Percentiles rank a stretch among this genome's conserved stretches.
These are phyloP conservation scores for Rhabdomys pumilio DNA, from an alignment of 2,797 vertebrate species.

Conservation along the genomic window DNA sequence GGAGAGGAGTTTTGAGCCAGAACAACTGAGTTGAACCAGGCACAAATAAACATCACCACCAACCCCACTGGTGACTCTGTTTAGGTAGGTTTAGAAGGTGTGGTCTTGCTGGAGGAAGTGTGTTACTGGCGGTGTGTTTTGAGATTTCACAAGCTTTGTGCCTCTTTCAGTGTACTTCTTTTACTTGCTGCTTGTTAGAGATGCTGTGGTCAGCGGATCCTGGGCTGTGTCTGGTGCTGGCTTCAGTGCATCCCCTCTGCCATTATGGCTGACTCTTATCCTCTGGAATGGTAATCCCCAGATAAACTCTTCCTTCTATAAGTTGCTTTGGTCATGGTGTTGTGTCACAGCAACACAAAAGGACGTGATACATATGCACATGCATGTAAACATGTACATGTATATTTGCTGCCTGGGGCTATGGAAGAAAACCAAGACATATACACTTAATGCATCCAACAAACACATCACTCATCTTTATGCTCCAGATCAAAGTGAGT, in stretches of 20 bases:
- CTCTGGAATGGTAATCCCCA: not conserved
- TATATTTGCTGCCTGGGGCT: not conserved
- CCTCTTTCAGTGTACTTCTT: not conserved
- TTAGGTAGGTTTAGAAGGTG: not conserved
- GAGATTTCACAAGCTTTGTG: not conserved
- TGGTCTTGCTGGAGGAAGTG: not conserved
- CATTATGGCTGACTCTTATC: not conserved
- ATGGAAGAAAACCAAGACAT: not conserved
- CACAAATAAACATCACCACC: not conserved
- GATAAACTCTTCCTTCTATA: not conserved
- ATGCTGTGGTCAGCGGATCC: not conserved
- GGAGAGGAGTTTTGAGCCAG: not conserved
- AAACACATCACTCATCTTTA: conserved; percentile 32
- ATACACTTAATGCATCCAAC: not conserved
- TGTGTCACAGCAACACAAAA: not conserved
- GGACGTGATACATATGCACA: not conserved
- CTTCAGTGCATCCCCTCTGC: not conserved
- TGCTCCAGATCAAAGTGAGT: not conserved
- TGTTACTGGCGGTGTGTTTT: not conserved
- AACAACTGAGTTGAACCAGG: not conserved
- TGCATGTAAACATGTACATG: too few species aligned
- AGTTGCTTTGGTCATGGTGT: not conserved
- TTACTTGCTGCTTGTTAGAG: not conserved
- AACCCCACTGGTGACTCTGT: not conserved
- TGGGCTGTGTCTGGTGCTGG: not conserved